Conservation (phyloP, 2,888 invertebrate species). For the Loripinus fragilis region DNA sequence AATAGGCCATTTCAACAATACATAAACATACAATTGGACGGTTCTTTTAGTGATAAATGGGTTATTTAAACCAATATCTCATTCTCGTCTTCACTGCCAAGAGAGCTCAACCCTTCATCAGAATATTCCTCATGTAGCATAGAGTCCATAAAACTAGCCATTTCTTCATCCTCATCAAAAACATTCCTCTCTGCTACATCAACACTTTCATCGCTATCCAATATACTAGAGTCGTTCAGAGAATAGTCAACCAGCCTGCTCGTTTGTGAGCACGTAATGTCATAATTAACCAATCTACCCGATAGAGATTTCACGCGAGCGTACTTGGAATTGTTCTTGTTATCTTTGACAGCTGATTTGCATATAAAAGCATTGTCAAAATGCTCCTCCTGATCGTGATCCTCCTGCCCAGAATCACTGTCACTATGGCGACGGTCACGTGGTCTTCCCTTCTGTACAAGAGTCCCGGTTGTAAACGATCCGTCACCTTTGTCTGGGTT, state of each 20-base stretch:
- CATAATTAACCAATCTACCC: constrained; percentile 46
- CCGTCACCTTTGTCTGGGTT: constrained; percentile 24
- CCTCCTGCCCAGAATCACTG: constrained; percentile 57
- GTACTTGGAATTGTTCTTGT: not conserved
- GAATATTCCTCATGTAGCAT: constrained; percentile 49
- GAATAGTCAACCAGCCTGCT: constrained; percentile 38
- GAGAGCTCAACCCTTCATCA: constrained; percentile 58
- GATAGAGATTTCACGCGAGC: not conserved
- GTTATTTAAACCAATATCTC: constrained; percentile 28
- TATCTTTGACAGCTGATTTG: not conserved
- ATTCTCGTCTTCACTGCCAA: constrained; percentile 49
- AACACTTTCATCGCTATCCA: not conserved
- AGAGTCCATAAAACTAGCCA: constrained; percentile 59
- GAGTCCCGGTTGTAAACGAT: not conserved
- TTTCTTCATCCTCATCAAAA: constrained; percentile 53
- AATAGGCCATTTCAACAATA: too few relatives aligned
- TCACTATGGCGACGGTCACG: constrained; percentile 14
- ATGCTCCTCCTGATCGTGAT: constrained; percentile 11
- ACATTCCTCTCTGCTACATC: constrained; percentile 10
- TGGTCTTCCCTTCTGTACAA: not conserved
- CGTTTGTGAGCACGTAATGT: not conserved
- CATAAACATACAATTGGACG: too few relatives aligned
- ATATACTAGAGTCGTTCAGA: constrained; percentile 34
- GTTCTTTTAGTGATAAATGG: too few relatives aligned
- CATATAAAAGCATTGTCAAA: constrained; percentile 51